These are phyloP conservation scores for Sciurus carolinensis DNA, from an alignment of 2,797 vertebrate species.

Conservation along the genomic window DNA sequence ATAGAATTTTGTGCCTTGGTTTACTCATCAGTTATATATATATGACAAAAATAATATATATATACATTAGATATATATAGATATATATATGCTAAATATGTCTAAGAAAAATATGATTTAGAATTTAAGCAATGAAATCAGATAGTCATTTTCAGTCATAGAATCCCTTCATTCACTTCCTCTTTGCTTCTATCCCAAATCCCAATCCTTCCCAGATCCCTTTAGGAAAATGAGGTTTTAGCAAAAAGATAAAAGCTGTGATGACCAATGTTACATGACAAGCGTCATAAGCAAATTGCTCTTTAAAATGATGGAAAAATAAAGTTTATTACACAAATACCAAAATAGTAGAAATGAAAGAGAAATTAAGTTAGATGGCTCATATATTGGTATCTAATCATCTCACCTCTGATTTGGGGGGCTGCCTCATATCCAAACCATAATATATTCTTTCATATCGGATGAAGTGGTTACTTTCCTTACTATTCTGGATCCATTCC, in stretches of 20 bases:
- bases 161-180: not conserved
- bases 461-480: not conserved
- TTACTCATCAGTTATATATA: not conserved
- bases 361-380: not conserved
- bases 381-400: not conserved
- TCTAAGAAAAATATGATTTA: not conserved
- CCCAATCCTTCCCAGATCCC: not conserved
- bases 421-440: no score
- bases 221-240: not conserved
- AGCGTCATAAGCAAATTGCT: not conserved
- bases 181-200: not conserved
- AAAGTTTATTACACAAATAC: not conserved
- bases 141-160: not conserved
- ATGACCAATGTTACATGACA: no score
- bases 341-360: not conserved
- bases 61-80: no score
- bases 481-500: not conserved
- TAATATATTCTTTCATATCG: not conserved
- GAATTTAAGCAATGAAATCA: slow-evolving; percentile 8
- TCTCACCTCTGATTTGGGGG: no score
- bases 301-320: not conserved
- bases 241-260: not conserved
- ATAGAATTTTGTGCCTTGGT: not conserved
- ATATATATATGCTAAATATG: not conserved
- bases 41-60: no score